Evolutionary conservation across 1,140 invertebrate genomes (phyloP).

Genomic region (Macrobrachium rosenbergii): DNA sequence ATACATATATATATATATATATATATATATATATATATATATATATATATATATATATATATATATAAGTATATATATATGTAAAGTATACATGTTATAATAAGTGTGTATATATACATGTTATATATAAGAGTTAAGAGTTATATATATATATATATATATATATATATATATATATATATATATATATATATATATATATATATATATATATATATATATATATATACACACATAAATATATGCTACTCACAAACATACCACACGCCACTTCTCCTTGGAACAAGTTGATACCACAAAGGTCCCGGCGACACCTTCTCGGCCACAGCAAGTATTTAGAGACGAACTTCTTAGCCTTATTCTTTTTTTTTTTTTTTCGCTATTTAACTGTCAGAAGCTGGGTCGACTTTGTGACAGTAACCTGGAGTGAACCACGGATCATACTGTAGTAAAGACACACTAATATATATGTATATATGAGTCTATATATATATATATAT

Average conservation of each 20-base stretch:
- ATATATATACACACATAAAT: conserved; percentile 15
- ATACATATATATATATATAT: background rate
- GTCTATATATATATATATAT: conserved; percentile 17
- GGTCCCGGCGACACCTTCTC: too few relatives aligned
- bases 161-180: conserved; percentile 14
- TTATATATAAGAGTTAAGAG: too few relatives aligned
- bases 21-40: background rate
- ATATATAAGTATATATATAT: background rate
- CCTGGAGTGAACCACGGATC: too few relatives aligned
- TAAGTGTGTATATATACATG: conserved; percentile 3
- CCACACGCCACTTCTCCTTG: too few relatives aligned
- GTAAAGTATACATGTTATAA: background rate
- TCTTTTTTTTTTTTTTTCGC: too few relatives aligned
- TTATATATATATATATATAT: conserved; percentile 16
- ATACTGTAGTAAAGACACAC: too few relatives aligned
- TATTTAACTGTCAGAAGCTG: too few relatives aligned
- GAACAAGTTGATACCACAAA: too few relatives aligned
- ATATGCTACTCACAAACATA: too few relatives aligned
- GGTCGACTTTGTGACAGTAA: too few relatives aligned
- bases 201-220: conserved; percentile 14
- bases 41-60: conserved; percentile 8
- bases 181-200: background rate
- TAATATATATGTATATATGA: conserved; percentile 14
- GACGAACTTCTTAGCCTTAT: too few relatives aligned
- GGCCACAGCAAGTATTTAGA: too few relatives aligned